Conservation (phyloP, 1,140 invertebrate species). For the Drosophila sproati region DNA sequence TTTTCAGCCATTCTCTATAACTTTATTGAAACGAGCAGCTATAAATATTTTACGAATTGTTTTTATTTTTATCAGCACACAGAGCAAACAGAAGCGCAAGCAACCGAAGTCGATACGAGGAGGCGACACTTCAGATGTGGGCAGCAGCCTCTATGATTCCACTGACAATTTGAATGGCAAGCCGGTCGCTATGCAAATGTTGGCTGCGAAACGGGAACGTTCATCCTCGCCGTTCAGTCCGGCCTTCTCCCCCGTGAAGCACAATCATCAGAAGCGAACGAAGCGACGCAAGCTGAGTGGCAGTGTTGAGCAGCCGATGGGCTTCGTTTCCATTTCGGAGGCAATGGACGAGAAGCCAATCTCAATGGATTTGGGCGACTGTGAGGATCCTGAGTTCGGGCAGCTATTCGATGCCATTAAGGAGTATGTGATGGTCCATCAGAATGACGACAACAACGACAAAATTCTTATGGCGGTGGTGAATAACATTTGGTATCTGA, state of each 20-base stretch:
- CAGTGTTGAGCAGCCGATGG: slow-evolving; percentile 43
- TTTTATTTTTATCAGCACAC: slow-evolving; percentile 22
- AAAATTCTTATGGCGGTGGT: slow-evolving; percentile 59
- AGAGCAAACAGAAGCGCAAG: slow-evolving; percentile 60
- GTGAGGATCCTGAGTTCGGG: slow-evolving; percentile 57
- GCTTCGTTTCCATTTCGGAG: background rate
- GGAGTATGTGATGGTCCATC: slow-evolving; percentile 67
- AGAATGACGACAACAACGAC: slow-evolving; percentile 58
- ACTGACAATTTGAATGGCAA: slow-evolving; percentile 57
- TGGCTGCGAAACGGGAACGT: slow-evolving; percentile 63
- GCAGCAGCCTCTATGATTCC: slow-evolving; percentile 73
- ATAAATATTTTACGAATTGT: background rate
- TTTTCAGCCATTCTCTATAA: no score
- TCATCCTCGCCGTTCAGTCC: slow-evolving; percentile 71
- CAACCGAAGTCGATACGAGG: slow-evolving; percentile 42
- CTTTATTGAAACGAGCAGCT: no score
- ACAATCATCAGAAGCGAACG: slow-evolving; percentile 45
- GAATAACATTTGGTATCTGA: slow-evolving; percentile 59
- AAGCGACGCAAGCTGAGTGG: slow-evolving; percentile 65
- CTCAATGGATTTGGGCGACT: slow-evolving; percentile 9
- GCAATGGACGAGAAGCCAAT: slow-evolving; percentile 5
- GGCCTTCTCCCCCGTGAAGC: slow-evolving; percentile 70
- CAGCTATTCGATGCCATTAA: slow-evolving; percentile 56
- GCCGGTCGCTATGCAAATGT: background rate
- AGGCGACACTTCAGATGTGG: slow-evolving; percentile 66